Evolutionary conservation across 2,113 vertebrate genomes (phyloP).

Genomic region (Phainopepla nitens): DNA sequence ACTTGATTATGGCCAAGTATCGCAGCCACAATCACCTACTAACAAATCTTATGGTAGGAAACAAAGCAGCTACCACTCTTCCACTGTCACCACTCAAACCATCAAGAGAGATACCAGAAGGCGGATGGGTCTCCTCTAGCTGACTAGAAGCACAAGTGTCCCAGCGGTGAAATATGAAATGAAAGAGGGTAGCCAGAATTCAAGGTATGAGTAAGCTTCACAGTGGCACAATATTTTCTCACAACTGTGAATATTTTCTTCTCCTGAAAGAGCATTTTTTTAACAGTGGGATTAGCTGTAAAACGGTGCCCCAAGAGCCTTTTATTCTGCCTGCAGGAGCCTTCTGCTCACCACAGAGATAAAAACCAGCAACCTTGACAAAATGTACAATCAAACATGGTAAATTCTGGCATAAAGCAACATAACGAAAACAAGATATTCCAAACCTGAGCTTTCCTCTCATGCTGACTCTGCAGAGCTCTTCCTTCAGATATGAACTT

Average conservation of each 20-base stretch:
- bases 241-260: background rate
- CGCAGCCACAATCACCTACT: background rate
- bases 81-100: background rate
- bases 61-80: background rate
- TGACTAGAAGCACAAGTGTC: background rate
- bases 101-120: background rate
- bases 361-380: background rate
- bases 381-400: background rate
- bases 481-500: background rate
- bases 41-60: background rate
- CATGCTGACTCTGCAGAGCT: background rate
- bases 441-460: background rate
- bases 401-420: background rate
- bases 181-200: background rate
- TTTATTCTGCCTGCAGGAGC: background rate
- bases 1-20: background rate
- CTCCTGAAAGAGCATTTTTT: background rate
- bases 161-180: background rate
- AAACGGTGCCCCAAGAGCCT: background rate
- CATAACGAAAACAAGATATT: accelerated
- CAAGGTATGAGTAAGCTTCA: background rate
- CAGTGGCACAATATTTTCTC: background rate
- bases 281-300: background rate
- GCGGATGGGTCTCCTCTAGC: background rate
- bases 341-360: background rate